A percentile compares a stretch with the other conserved stretches of the same genome.
These are phyloP conservation scores for Cactoblastis cactorum DNA, from an alignment of 2,888 invertebrate genomes.

Conservation along the genomic window DNA sequence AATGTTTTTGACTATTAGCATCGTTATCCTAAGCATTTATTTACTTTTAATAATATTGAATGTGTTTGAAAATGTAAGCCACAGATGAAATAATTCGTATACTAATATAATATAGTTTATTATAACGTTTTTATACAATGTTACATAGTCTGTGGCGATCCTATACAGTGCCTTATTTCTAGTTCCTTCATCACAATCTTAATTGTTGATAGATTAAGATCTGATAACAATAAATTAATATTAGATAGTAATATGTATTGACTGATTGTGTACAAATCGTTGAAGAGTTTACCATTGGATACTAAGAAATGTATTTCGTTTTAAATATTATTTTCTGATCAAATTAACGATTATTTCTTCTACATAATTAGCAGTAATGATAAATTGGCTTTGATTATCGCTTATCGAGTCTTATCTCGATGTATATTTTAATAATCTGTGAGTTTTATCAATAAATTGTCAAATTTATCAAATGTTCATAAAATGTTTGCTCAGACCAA, in stretches of 20 bases:
- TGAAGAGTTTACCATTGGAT: neutral
- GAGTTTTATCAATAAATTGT: too few species aligned
- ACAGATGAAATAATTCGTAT: too few species aligned
- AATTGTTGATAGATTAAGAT: slow-evolving; percentile 2
- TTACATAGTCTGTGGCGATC: neutral
- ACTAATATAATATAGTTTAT: neutral
- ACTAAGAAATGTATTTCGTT: neutral
- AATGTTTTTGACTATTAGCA: too few species aligned
- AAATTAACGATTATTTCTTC: neutral
- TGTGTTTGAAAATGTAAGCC: neutral
- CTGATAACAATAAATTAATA: neutral
- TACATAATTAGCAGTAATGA: neutral
- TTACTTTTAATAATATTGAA: neutral
- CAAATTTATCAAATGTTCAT: too few species aligned
- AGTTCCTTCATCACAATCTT: slow-evolving; percentile 6
- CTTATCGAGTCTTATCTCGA: too few species aligned
- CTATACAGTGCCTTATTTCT: neutral
- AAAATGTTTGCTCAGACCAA: too few species aligned
- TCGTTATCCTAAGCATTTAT: too few species aligned
- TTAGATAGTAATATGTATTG: neutral
- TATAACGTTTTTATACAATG: neutral
- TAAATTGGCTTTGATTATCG: neutral
- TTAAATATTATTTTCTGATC: neutral
- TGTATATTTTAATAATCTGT: too few species aligned
- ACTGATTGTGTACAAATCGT: slow-evolving; percentile 5